Evolutionary conservation across 2,113 vertebrate species (phyloP).

Genomic region (Lampris megalopsis): DNA sequence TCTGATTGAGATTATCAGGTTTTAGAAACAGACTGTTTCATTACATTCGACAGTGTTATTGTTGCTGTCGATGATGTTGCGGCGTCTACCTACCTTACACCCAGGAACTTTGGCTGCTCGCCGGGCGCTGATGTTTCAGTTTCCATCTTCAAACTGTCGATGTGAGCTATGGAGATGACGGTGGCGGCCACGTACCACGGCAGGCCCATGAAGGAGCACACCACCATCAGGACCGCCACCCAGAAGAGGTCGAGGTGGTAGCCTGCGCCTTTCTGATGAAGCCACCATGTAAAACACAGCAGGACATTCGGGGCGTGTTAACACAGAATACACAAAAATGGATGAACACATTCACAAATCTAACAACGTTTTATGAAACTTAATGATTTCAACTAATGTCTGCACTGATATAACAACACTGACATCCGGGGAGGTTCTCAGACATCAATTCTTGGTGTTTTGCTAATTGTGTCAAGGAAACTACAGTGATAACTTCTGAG

Average conservation of each 20-base stretch:
- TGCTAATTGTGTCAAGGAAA: too few species aligned
- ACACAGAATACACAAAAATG: background rate
- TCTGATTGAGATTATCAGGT: too few species aligned
- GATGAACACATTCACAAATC: constrained; percentile 10
- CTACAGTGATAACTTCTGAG: too few species aligned
- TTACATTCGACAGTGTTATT: background rate
- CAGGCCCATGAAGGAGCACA: constrained; percentile 97
- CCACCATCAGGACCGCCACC: constrained; percentile 91
- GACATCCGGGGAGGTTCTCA: too few species aligned
- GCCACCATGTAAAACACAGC: constrained; percentile 24
- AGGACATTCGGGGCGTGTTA: constrained; percentile 2
- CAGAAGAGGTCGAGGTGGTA: constrained; percentile 97
- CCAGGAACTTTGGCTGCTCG: constrained; percentile 97
- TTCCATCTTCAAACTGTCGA: constrained; percentile 99
- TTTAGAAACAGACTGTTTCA: background rate
- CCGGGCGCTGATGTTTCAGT: constrained; percentile 97
- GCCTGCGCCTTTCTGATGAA: constrained; percentile 94
- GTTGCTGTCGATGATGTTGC: too few species aligned
- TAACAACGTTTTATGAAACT: background rate
- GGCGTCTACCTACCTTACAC: constrained; percentile 87
- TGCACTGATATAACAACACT: too few species aligned
- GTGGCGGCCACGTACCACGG: constrained; percentile 99
- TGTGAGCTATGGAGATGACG: constrained; percentile 98
- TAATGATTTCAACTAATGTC: too few species aligned
- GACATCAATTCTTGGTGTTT: too few species aligned